phyloP scores from a whole-genome alignment of 35 echinoderm and acorn worm species.

The Lytechinus pictus region DNA sequence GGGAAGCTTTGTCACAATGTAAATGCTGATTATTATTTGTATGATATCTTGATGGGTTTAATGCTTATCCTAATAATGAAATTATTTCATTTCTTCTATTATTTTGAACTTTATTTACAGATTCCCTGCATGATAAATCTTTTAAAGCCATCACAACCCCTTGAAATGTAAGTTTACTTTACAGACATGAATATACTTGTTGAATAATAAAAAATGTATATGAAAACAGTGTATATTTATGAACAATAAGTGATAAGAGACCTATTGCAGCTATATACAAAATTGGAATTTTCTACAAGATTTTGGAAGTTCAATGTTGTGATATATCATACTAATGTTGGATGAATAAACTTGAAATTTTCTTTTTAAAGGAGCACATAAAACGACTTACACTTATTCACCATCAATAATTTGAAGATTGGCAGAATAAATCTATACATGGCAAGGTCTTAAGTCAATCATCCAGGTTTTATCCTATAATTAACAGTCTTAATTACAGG shows the following conservation, averaged over 20 bases:
- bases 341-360: not conserved
- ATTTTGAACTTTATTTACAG: conserved; percentile 47
- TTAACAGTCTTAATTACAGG: not conserved
- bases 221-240: not conserved
- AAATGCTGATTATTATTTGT: not conserved
- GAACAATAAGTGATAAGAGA: not conserved
- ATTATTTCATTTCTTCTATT: not conserved
- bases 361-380: not conserved
- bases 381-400: not conserved
- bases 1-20: too few species aligned
- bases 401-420: not conserved
- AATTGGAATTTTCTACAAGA: not conserved
- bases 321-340: not conserved
- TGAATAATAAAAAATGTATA: not conserved
- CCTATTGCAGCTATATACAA: not conserved
- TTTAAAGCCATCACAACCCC: conserved; percentile 77
- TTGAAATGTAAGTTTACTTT: conserved; percentile 93
- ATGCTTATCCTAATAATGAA: not conserved
- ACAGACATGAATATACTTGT: too few species aligned
- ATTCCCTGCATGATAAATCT: conserved; percentile 61
- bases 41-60: not conserved
- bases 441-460: not conserved
- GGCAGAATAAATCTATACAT: not conserved
- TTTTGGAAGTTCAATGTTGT: not conserved
- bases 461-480: too few species aligned